phyloP scores from a whole-genome alignment of 2,888 invertebrate species.

The Cetonia aurata region DNA sequence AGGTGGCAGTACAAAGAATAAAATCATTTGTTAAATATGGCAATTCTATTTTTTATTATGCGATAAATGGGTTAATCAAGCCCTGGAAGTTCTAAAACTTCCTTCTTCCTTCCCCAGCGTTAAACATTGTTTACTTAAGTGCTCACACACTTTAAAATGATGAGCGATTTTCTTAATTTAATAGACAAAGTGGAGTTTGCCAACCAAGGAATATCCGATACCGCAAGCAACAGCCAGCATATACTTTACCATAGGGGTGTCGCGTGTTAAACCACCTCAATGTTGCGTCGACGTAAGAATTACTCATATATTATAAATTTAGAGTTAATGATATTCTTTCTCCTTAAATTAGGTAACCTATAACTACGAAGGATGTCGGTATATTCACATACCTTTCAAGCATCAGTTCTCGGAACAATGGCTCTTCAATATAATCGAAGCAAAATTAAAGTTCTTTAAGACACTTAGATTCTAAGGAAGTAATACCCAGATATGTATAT shows the following conservation, averaged over 20 bases:
- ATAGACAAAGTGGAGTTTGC: conserved; percentile 65
- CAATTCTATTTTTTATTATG: too few species aligned
- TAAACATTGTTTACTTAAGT: too few species aligned
- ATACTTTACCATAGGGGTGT: conserved; percentile 64
- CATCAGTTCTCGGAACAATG: conserved; percentile 62
- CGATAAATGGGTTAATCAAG: too few species aligned
- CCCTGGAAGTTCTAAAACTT: too few species aligned
- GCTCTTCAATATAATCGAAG: conserved; percentile 63
- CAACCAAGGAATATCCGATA: conserved; percentile 65
- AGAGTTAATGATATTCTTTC: not conserved
- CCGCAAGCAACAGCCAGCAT: conserved; percentile 67
- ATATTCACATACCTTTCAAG: conserved; percentile 58
- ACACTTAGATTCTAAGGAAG: conserved; percentile 51
- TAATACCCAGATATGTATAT: not conserved
- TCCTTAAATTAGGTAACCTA: conserved; percentile 61
- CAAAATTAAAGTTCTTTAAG: conserved; percentile 61
- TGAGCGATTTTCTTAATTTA: conserved; percentile 1
- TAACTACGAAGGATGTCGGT: conserved; percentile 62
- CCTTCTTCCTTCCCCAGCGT: too few species aligned
- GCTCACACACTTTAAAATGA: too few species aligned
- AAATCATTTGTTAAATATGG: too few species aligned
- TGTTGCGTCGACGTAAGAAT: conserved; percentile 57
- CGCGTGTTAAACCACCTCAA: conserved; percentile 55
- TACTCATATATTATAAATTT: not conserved
- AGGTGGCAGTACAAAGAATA: too few species aligned